Conservation (phyloP, 30 jellyfish, hydroid and myxozoan species). For the Cassiopea andromeda region DNA sequence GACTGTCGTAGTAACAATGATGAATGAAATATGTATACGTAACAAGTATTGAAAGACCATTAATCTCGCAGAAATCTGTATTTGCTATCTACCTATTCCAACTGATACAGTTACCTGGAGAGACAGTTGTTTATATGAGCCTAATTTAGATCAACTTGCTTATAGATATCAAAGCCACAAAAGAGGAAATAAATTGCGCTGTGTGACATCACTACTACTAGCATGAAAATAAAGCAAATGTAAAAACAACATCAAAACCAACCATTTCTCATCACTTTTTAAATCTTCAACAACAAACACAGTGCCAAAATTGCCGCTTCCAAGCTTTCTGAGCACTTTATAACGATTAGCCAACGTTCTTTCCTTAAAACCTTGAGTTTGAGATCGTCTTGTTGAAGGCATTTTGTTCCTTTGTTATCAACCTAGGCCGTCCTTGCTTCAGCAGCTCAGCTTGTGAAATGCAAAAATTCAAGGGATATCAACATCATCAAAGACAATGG, state of each 20-base stretch:
- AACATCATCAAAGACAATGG: not conserved
- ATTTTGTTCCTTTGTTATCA: constrained; percentile 19
- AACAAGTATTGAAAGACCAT: too few species aligned
- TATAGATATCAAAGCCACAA: not conserved
- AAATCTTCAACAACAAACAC: constrained; percentile 75
- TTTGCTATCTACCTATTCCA: too few species aligned
- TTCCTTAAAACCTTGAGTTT: constrained; percentile 35
- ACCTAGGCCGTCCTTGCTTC: not conserved
- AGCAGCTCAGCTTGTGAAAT: not conserved
- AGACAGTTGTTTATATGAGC: too few species aligned
- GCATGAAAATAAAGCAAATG: not conserved
- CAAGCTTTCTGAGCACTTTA: constrained; percentile 71
- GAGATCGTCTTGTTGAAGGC: constrained; percentile 48
- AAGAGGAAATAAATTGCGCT: not conserved
- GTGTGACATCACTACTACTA: not conserved
- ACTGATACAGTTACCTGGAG: too few species aligned
- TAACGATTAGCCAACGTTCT: constrained; percentile 78
- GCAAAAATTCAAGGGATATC: not conserved
- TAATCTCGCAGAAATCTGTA: too few species aligned
- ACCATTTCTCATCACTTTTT: constrained; percentile 67
- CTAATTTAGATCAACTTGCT: too few species aligned
- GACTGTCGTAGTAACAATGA: too few species aligned
- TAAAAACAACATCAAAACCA: not conserved
- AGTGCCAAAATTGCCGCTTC: constrained; percentile 86
- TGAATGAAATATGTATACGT: too few species aligned